Evolutionary conservation across 2,797 vertebrate genomes (phyloP), one percentile per base, ranked within the genome.

Genomic region (Periophthalmus magnuspinnatus): DNA sequence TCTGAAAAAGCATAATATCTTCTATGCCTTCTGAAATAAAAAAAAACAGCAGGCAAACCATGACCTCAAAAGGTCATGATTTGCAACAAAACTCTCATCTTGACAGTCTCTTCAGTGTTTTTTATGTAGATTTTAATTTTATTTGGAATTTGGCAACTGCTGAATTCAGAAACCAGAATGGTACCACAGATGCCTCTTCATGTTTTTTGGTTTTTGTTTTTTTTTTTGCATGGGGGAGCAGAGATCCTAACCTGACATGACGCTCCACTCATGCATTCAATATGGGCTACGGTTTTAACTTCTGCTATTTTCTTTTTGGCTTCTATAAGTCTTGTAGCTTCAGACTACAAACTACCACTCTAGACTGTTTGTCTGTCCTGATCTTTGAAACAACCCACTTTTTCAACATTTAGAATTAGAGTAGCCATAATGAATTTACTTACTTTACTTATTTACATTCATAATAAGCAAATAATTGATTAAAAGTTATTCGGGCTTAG

Each of bases 201-300:
- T 19, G 32, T 60, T 38, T 34, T 21, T 21, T n/a, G n/a, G n/a
- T n/a, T n/a, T n/a, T n/a, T n/a, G n/a, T n/a, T 61, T 10, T 17
- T 61, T 38, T 57, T 48, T 34, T 59, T 7, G 9, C 59, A n/a
- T n/a, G 19, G n/a, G 34, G 19, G 9, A 61, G 59, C n/a, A 36
- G 59, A 61, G 59, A 41, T 61, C 33, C 34, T 61, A 61, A 61
- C 33, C 10, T 61, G n/a, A 61, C 59, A 61, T 41, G 34, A 41
- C 36, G 10, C 36, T 36, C 11, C 59, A 61, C n/a, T 41, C 36
- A 61, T 61, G 59, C 59, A 61, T 61, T 22, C 19, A 41, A 22
- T 13, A 61, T 61, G n/a, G 2, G n/a, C 32, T 21, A 22, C 5
- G n/a, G 34, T 38, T 41, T 61, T 61, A 61, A 38, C 59, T 61